Evolutionary conservation across 2,888 invertebrate species (phyloP), one percentile per base, ranked within the genome.

Genomic region (Bimastos eiseni): DNA sequence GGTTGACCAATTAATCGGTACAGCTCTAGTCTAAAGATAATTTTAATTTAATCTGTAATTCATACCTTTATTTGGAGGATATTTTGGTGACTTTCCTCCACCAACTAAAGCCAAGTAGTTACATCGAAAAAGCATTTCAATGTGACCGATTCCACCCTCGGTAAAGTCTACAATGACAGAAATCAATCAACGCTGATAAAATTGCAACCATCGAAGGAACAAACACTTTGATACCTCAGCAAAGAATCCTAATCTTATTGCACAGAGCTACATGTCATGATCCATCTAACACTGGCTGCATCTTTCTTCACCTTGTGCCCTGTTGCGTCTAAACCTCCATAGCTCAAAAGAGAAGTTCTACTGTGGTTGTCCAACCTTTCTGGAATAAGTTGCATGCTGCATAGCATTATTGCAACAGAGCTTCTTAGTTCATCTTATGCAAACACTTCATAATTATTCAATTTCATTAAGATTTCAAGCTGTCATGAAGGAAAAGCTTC

Each of bases 61-160:
- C 70, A 70, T 92, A 97, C 97, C 97, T 96, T 97, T 97, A 94
- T 99, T 98, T 34, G 97, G 97, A 55, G 98, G 98, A 96, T 98
- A 98, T 92, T 98, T 96, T 4, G 98, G 98, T 90, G 97, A 97
- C 93, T 97, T 96, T 89, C 99, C 99, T 92, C 98, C 98, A 90
- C 99, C 99, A 91, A 99, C 98, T 91, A 99, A 96, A 34, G 99
- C 99, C 95, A 99, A 96, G 91, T 95, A 95, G 96, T 99, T 99
- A 95, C 99, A 99, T 93, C 98, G 96, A 95, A 99, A 99, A 90
- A 99, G 96, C 99, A 99, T 99, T 96, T 99, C 99, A 15, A 99
- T 98, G 95, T 98, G 97, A 91, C 97, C 97, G 90, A 99, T 96
- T 17, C 99, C 98, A 88, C 98, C 98, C 95, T 98, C 98, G 83